phyloP scores from a whole-genome alignment of 2,113 vertebrate species.

The Chionomys nivalis region DNA sequence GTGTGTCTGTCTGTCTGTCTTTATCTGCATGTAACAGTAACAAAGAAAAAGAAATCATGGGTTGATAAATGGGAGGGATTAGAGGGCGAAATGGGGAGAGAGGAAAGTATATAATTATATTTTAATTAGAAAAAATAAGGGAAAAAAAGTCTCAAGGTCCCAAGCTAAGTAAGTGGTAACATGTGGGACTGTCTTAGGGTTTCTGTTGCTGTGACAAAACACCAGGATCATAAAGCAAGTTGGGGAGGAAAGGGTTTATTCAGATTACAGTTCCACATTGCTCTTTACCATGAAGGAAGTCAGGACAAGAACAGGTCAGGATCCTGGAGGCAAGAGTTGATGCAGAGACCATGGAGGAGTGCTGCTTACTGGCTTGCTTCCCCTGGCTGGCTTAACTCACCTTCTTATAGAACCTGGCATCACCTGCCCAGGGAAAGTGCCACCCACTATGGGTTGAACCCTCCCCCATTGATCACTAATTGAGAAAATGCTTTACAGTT shows the following conservation, averaged over 20 bases:
- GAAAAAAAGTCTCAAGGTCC: neutral
- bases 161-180: neutral
- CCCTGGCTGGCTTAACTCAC: neutral
- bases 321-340: neutral
- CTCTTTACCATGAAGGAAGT: neutral
- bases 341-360: neutral
- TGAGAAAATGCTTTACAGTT: neutral
- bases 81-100: neutral
- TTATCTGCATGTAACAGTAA: neutral
- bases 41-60: neutral
- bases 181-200: neutral
- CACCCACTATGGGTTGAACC: neutral
- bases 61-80: neutral
- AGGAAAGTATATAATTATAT: neutral
- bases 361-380: neutral
- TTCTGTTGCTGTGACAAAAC: neutral
- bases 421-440: neutral
- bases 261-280: neutral
- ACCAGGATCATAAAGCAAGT: neutral
- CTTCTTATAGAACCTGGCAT: neutral
- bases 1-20: neutral
- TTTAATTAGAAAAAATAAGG: neutral
- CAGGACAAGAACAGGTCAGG: neutral
- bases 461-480: neutral
- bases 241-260: neutral